Evolutionary conservation across 30 jellyfish, hydroid and myxozoan genomes (phyloP).

Genomic region (Cassiopea andromeda): DNA sequence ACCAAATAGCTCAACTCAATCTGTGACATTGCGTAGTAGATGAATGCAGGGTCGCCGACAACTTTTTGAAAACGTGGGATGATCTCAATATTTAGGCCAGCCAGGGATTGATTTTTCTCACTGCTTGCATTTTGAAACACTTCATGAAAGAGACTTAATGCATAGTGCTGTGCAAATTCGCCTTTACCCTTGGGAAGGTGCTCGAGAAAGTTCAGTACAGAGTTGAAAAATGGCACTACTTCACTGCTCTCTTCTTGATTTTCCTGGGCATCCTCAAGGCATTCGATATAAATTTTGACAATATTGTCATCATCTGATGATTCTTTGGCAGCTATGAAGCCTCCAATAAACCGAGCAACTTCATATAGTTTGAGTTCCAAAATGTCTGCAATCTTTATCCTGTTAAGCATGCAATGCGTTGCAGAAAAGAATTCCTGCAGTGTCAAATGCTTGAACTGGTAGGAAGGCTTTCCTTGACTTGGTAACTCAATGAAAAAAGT

Average conservation of each 20-base stretch:
- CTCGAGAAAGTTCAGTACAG: not conserved
- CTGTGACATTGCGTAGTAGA: slow-evolving; percentile 10
- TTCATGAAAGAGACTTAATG: slow-evolving; percentile 6
- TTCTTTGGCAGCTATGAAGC: not conserved
- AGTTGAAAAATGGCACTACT: not conserved
- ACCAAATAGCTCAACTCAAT: not conserved
- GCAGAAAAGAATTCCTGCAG: slow-evolving; percentile 15
- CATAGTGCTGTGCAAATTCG: slow-evolving; percentile 22
- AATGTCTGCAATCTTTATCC: not conserved
- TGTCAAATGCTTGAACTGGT: slow-evolving; percentile 2
- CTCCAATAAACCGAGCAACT: slow-evolving; percentile 18
- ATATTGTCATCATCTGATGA: not conserved
- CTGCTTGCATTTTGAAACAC: not conserved
- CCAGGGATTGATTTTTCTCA: not conserved
- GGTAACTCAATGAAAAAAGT: not conserved
- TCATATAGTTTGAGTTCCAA: not conserved
- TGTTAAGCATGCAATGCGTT: slow-evolving; percentile 9
- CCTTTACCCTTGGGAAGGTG: slow-evolving; percentile 8
- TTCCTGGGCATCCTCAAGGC: not conserved
- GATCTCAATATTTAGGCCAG: not conserved
- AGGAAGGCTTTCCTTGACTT: not conserved
- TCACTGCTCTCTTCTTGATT: not conserved
- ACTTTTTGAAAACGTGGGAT: slow-evolving; percentile 18
- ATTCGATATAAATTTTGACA: not conserved
- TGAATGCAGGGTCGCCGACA: slow-evolving; percentile 23